These are phyloP conservation scores for Amiota mariae DNA, from an alignment of 2,888 invertebrate genomes.

Conservation along the genomic window DNA sequence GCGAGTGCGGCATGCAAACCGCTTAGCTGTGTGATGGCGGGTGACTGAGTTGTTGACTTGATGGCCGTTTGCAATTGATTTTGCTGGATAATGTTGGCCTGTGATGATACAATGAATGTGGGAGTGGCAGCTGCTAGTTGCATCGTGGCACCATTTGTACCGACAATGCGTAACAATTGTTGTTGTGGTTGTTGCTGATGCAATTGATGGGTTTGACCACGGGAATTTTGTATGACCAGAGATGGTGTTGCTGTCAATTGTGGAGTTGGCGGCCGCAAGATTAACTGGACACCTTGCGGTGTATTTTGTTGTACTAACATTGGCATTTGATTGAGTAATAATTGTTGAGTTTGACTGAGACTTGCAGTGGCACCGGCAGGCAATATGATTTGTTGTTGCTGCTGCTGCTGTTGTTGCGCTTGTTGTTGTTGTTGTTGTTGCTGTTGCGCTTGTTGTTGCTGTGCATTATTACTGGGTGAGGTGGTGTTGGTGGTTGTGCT, in stretches of 20 bases:
- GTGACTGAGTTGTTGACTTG: constrained; percentile 63
- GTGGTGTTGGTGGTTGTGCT: constrained; percentile 25
- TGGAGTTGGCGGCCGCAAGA: constrained; percentile 79
- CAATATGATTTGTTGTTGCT: constrained; percentile 70
- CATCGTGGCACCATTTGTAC: constrained; percentile 78
- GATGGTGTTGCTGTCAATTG: constrained; percentile 74
- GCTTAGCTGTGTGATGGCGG: constrained; percentile 69
- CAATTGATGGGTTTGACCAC: constrained; percentile 70
- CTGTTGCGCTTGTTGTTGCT: constrained; percentile 52
- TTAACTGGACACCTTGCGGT: constrained; percentile 82
- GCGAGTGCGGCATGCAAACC: constrained; percentile 71
- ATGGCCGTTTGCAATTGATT: constrained; percentile 72
- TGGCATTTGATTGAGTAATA: constrained; percentile 74
- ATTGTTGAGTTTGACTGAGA: constrained; percentile 67
- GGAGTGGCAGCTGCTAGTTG: constrained; percentile 75
- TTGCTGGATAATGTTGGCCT: constrained; percentile 74
- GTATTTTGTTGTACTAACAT: constrained; percentile 79
- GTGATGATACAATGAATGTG: constrained; percentile 74
- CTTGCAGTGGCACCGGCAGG: constrained; percentile 63
- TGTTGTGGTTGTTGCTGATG: constrained; percentile 73
- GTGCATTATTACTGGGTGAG: constrained; percentile 25
- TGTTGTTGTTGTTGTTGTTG: constrained; percentile 66
- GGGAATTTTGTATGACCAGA: constrained; percentile 72
- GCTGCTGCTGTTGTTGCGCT: constrained; percentile 50
- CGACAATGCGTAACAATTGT: constrained; percentile 78